Evolutionary conservation across 1,140 invertebrate species (phyloP), one percentile per base, ranked within the genome.

Genomic region (Babylonia areolata): DNA sequence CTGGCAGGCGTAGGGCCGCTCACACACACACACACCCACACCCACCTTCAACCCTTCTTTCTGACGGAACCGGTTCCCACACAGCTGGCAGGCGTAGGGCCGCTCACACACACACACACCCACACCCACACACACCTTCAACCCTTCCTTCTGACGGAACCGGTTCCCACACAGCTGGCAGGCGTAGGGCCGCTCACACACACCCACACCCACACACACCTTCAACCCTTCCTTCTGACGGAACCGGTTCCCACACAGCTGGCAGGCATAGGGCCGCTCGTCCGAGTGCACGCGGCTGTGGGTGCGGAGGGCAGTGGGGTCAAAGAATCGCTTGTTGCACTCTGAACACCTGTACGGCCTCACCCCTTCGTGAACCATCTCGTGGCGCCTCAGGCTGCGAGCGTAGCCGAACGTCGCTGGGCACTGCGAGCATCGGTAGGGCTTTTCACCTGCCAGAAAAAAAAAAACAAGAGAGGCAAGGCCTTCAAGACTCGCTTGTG

Each of bases 1-100:
- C n/a, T 87, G 64, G 39, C 86, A 87, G 20, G 40, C 40, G 51
- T 71, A 87, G 31, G 81, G 81, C 28, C 69, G 78, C 46, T 87
- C 83, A n/a, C n/a, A n/a, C n/a, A n/a, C n/a, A n/a, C n/a, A n/a
- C n/a, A n/a, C n/a, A n/a, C n/a, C n/a, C n/a, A n/a, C n/a, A n/a
- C n/a, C n/a, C n/a, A n/a, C n/a, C n/a, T n/a, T n/a, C n/a, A n/a
- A n/a, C n/a, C n/a, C n/a, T n/a, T n/a, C n/a, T n/a, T n/a, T n/a
- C n/a, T n/a, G n/a, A n/a, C n/a, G n/a, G n/a, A n/a, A n/a, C n/a
- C n/a, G n/a, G n/a, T n/a, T n/a, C n/a, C n/a, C n/a, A n/a, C n/a
- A n/a, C n/a, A n/a, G n/a, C n/a, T n/a, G n/a, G n/a, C n/a, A n/a
- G n/a, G n/a, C n/a, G n/a, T n/a, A n/a, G n/a, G n/a, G n/a, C n/a